Percentiles rank a stretch among this genome's conserved stretches.
Conservation (phyloP, 2,113 vertebrate species). For the Neodontobutis hainanensis region DNA sequence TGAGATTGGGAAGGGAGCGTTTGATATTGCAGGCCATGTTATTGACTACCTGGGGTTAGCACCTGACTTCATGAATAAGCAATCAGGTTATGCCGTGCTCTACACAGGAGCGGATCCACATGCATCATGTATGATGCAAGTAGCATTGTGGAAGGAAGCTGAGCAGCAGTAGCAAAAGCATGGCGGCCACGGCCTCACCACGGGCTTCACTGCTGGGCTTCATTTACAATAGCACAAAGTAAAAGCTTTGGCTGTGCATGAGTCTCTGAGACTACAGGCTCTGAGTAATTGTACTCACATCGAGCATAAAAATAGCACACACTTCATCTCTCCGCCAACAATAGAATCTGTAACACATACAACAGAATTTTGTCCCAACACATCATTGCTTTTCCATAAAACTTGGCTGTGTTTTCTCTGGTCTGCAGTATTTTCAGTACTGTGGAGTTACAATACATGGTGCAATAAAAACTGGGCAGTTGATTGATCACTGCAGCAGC, state of each 20-base stretch:
- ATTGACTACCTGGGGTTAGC: slow-evolving; percentile 37
- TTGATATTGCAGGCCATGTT: slow-evolving; percentile 34
- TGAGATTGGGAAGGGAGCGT: slow-evolving; percentile 13
- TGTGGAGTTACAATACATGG: too few species aligned
- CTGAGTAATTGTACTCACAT: too few species aligned
- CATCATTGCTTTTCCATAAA: too few species aligned
- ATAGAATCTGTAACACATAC: too few species aligned
- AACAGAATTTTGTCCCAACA: too few species aligned
- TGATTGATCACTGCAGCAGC: too few species aligned
- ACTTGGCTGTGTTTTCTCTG: too few species aligned
- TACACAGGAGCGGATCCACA: slow-evolving; percentile 45
- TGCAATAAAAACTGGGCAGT: too few species aligned
- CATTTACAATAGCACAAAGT: slow-evolving; percentile 25
- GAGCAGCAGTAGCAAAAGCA: slow-evolving; percentile 36
- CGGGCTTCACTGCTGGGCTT: slow-evolving; percentile 38
- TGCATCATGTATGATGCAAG: slow-evolving; percentile 66
- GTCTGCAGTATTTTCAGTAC: too few species aligned
- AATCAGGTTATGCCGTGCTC: slow-evolving; percentile 31
- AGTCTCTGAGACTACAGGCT: neutral
- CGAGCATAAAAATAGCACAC: too few species aligned
- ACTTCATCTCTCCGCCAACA: too few species aligned
- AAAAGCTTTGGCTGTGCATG: neutral
- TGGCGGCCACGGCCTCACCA: slow-evolving; percentile 31
- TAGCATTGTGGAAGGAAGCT: slow-evolving; percentile 40
- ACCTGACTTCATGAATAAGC: slow-evolving; percentile 67